Evolutionary conservation across 2,797 vertebrate species (phyloP).

Genomic region (Octomys mimax): DNA sequence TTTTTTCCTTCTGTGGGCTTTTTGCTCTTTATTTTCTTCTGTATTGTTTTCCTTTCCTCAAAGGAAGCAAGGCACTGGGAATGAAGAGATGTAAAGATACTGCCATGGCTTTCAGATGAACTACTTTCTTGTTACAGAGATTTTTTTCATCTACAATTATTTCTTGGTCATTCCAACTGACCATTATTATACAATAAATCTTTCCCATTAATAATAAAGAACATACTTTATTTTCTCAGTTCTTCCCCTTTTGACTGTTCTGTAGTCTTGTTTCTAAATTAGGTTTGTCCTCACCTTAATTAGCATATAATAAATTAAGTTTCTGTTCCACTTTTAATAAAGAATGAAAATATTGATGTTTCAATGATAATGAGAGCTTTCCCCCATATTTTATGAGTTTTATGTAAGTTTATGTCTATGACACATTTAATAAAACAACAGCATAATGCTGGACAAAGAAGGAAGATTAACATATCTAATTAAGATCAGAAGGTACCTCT

Average conservation of each 20-base stretch:
- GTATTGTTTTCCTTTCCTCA: background rate
- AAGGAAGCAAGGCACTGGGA: background rate
- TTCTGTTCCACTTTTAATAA: slow-evolving; percentile 71
- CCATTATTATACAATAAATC: slow-evolving; percentile 5
- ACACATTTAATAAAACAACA: slow-evolving; percentile 75
- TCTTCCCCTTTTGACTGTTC: background rate
- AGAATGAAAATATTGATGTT: slow-evolving; percentile 74
- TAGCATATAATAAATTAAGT: slow-evolving; percentile 82
- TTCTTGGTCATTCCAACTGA: slow-evolving; percentile 52
- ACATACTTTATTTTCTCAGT: background rate
- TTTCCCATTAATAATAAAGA: background rate
- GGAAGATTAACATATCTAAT: slow-evolving; percentile 72
- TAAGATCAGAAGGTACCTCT: slow-evolving; percentile 65
- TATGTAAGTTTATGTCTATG: slow-evolving; percentile 55
- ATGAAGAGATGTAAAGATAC: background rate
- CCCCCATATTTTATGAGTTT: slow-evolving; percentile 64
- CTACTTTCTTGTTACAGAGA: background rate
- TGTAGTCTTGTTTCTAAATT: slow-evolving; percentile 71
- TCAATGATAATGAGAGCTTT: slow-evolving; percentile 65
- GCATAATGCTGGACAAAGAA: slow-evolving; percentile 28
- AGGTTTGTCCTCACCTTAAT: slow-evolving; percentile 69
- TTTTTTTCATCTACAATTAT: slow-evolving; percentile 41
- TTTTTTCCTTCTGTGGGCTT: background rate
- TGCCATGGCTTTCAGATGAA: slow-evolving; percentile 37
- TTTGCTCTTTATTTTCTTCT: slow-evolving; percentile 49